Conservation (phyloP, 1,140 invertebrate species). For the Euura saliciscinereae region DNA sequence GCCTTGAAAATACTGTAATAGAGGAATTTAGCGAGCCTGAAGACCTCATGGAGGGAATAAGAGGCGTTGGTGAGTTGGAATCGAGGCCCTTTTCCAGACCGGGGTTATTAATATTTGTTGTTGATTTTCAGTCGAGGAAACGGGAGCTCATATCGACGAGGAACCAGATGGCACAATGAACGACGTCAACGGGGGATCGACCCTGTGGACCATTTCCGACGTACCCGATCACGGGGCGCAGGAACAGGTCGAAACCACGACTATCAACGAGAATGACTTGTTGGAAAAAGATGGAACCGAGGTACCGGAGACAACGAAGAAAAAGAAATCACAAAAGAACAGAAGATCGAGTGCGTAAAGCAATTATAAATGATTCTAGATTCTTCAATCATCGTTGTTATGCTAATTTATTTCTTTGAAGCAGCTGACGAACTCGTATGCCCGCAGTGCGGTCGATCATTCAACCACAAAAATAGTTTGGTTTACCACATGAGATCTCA, state of each 20-base stretch:
- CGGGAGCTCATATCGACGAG: conserved; percentile 55
- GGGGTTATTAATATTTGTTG: neutral
- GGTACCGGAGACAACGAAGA: conserved; percentile 47
- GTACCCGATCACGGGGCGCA: conserved; percentile 51
- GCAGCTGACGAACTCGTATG: conserved; percentile 63
- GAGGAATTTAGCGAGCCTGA: conserved; percentile 82
- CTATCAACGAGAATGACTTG: conserved; percentile 43
- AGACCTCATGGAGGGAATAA: conserved; percentile 82
- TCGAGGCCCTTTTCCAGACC: neutral
- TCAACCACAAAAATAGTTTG: conserved; percentile 82
- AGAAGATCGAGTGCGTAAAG: conserved; percentile 38
- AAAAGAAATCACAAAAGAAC: conserved; percentile 46
- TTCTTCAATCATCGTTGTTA: conserved; percentile 9
- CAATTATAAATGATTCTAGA: neutral
- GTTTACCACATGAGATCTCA: conserved; percentile 85
- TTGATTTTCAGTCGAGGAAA: conserved; percentile 50
- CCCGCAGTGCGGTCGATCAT: conserved; percentile 73
- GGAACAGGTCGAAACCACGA: conserved; percentile 39
- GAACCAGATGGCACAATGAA: conserved; percentile 48
- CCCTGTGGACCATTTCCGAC: conserved; percentile 48
- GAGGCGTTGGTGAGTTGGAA: conserved; percentile 64
- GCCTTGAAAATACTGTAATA: conserved; percentile 47
- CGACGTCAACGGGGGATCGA: conserved; percentile 38
- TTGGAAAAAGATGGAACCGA: conserved; percentile 51
- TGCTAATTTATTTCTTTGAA: neutral